A percentile compares a stretch with the other conserved stretches of the same genome.
Evolutionary conservation across 1,140 invertebrate species (phyloP).

Genomic region (Drosophila ercepeae): DNA sequence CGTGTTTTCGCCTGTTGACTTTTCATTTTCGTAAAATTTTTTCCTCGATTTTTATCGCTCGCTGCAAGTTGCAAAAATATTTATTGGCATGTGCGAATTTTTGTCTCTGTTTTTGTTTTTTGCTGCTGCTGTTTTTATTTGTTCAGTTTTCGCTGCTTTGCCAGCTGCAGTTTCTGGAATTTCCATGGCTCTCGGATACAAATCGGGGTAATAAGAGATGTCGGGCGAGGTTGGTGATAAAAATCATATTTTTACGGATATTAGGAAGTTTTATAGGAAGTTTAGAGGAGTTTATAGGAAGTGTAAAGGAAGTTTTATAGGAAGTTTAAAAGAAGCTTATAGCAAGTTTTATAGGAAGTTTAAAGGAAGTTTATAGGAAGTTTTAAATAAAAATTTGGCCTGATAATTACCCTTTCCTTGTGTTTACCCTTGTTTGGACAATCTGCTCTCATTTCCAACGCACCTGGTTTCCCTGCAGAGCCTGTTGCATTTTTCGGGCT

Average conservation of each 20-base stretch:
- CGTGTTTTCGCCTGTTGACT: constrained; percentile 49
- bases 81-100: constrained; percentile 54
- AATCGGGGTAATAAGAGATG: constrained; percentile 21
- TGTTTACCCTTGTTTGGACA: constrained; percentile 5
- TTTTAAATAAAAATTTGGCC: too few relatives aligned
- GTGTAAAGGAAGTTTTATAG: background rate
- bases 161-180: constrained; percentile 45
- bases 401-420: background rate
- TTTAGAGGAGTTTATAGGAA: too few relatives aligned
- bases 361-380: background rate
- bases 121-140: constrained; percentile 22
- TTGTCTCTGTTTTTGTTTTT: too few relatives aligned
- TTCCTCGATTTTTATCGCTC: constrained; percentile 38
- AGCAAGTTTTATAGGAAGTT: too few relatives aligned
- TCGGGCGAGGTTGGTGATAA: background rate
- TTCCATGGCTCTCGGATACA: constrained; percentile 13
- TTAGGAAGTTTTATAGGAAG: background rate
- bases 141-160: constrained; percentile 27
- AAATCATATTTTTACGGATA: constrained; percentile 8
- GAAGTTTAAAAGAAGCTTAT: too few relatives aligned
- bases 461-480: background rate
- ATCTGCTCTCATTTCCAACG: constrained; percentile 16
- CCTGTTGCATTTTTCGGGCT: constrained; percentile 45
- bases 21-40: constrained; percentile 63
- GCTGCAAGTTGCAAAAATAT: constrained; percentile 54